A percentile compares a stretch with the other conserved stretches of the same genome.
Evolutionary conservation across 2,113 vertebrate species (phyloP).

Genomic region (Heloderma charlesbogerti): DNA sequence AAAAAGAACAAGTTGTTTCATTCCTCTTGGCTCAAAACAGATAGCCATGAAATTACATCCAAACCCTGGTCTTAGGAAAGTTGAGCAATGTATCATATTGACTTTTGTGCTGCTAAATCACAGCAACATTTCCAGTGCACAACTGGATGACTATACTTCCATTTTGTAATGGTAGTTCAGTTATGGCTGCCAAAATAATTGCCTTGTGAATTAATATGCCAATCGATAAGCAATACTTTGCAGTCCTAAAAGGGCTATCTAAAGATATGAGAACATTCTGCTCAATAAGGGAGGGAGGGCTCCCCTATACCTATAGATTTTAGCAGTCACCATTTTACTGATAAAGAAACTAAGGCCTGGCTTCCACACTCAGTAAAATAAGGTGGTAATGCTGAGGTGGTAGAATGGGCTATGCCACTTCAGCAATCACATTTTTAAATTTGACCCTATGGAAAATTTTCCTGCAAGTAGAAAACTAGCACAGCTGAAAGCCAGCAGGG

Average conservation of each 20-base stretch:
- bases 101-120: background rate
- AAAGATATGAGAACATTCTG: background rate
- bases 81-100: background rate
- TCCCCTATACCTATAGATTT: too few relatives aligned
- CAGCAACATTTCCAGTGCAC: background rate
- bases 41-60: background rate
- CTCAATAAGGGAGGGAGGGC: background rate
- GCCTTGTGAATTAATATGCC: background rate
- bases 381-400: background rate
- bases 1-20: background rate
- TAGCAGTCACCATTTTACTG: background rate
- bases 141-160: constrained; percentile 5
- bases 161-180: constrained; percentile 19
- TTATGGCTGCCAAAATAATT: constrained; percentile 23
- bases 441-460: background rate
- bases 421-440: background rate
- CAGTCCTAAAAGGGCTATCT: background rate
- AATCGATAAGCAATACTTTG: background rate
- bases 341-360: background rate
- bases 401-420: background rate
- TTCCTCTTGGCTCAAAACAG: constrained; percentile 2
- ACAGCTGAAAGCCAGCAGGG: background rate
- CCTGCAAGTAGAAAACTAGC: background rate
- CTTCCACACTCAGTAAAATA: background rate
- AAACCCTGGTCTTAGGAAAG: background rate